These are phyloP conservation scores for Bellardia pandia DNA, from an alignment of 2,888 invertebrate species.

Conservation along the genomic window DNA sequence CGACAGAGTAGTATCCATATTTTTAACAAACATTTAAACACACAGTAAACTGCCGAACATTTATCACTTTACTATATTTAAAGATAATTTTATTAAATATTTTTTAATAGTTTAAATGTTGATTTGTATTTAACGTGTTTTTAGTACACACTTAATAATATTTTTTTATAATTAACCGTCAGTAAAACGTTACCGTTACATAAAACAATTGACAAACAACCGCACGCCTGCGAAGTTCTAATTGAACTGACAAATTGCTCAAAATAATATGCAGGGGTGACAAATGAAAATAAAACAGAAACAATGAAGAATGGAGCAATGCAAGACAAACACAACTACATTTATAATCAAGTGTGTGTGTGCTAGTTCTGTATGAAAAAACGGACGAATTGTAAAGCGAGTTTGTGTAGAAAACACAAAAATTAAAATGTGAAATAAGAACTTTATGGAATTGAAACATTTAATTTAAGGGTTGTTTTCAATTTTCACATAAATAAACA, in stretches of 20 bases:
- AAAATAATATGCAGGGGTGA: constrained; percentile 48
- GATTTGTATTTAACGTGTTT: background rate
- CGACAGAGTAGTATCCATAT: constrained; percentile 82
- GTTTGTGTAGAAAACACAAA: background rate
- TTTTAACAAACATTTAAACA: constrained; percentile 81
- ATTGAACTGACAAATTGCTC: constrained; percentile 71
- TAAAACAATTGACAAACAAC: constrained; percentile 54
- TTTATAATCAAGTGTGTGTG: background rate
- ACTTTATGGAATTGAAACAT: constrained; percentile 69
- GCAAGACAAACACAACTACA: constrained; percentile 3
- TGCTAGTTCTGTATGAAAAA: constrained; percentile 1
- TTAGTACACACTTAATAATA: background rate
- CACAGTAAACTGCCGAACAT: background rate
- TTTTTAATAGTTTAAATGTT: constrained; percentile 5
- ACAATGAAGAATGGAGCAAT: constrained; percentile 6
- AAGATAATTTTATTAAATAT: constrained; percentile 2
- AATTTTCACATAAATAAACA: background rate
- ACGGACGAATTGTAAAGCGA: constrained; percentile 74
- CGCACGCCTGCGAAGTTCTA: constrained; percentile 73
- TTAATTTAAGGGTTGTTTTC: constrained; percentile 75
- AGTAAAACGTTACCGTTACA: constrained; percentile 11
- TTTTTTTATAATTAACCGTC: background rate
- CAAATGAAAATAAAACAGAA: constrained; percentile 58
- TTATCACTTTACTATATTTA: constrained; percentile 6
- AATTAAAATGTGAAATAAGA: constrained; percentile 1